phyloP scores from a whole-genome alignment of 1,140 invertebrate genomes.

The Achroia grisella region DNA sequence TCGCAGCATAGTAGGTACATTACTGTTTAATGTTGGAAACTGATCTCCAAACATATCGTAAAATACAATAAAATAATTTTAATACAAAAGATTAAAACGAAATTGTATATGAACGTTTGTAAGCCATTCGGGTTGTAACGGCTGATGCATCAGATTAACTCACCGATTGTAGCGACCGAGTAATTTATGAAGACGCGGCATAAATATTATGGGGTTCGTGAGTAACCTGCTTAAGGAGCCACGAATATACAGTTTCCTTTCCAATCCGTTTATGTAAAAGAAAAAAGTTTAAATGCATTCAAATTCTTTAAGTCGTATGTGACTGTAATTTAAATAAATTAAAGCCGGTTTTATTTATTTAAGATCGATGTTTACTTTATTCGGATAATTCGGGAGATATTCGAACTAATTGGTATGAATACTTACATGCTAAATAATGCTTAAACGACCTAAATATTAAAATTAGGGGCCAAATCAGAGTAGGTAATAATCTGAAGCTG shows the following conservation, averaged over 20 bases:
- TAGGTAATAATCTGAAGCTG: too few relatives aligned
- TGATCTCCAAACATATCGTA: conserved; percentile 31
- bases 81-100: conserved; percentile 50
- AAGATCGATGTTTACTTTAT: too few relatives aligned
- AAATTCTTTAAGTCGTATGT: too few relatives aligned
- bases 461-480: too few relatives aligned
- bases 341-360: too few relatives aligned
- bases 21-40: conserved; percentile 53
- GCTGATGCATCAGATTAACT: conserved; percentile 13
- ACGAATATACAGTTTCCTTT: conserved; percentile 14
- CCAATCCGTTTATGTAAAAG: conserved; percentile 7
- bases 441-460: too few relatives aligned
- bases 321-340: too few relatives aligned
- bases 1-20: conserved; percentile 26
- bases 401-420: too few relatives aligned
- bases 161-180: conserved; percentile 32
- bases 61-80: conserved; percentile 54
- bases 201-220: conserved; percentile 30
- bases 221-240: conserved; percentile 9
- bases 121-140: neutral
- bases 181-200: conserved; percentile 39
- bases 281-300: neutral
- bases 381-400: too few relatives aligned
- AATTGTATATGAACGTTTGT: conserved; percentile 12
- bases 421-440: too few relatives aligned